Percentiles rank a stretch among this genome's conserved stretches.
Evolutionary conservation across 92 coral and sea anemone genomes (phyloP).

Genomic region (Ricordea florida): DNA sequence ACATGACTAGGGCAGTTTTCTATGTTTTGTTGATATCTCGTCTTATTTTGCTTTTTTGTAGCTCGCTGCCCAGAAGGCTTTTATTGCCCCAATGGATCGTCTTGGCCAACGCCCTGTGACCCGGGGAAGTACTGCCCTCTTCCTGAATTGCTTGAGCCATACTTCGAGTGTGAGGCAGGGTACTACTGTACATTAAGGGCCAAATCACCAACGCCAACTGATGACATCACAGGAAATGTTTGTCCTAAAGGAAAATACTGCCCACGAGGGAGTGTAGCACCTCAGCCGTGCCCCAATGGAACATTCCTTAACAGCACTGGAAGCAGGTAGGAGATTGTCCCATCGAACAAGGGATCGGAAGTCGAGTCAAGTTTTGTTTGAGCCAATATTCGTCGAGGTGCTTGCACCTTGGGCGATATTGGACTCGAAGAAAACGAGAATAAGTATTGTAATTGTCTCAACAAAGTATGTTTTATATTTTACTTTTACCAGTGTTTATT

Average conservation of each 20-base stretch:
- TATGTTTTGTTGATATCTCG: no score
- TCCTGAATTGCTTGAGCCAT: conserved; percentile 69
- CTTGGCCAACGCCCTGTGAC: conserved; percentile 75
- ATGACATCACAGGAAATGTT: conserved; percentile 77
- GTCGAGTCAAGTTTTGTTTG: no score
- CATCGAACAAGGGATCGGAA: no score
- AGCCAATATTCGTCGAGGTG: no score
- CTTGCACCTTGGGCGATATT: no score
- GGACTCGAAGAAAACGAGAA: no score
- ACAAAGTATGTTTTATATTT: background rate
- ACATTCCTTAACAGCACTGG: conserved; percentile 92
- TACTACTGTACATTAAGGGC: conserved; percentile 77
- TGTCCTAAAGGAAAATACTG: conserved; percentile 92
- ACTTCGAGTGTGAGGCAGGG: conserved; percentile 91
- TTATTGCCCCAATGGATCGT: conserved; percentile 95
- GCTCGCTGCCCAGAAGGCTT: conserved; percentile 78
- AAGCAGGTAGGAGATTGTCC: conserved; percentile 60
- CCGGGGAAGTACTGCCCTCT: conserved; percentile 85
- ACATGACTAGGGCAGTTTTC: no score
- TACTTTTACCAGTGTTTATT: no score
- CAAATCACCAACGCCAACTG: conserved; percentile 67
- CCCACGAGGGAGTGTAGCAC: conserved; percentile 84
- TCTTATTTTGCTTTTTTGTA: conserved; percentile 6
- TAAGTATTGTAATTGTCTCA: background rate
- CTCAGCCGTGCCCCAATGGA: conserved; percentile 79